Evolutionary conservation across 1,140 invertebrate genomes (phyloP).

Genomic region (Drosophila mayri): DNA sequence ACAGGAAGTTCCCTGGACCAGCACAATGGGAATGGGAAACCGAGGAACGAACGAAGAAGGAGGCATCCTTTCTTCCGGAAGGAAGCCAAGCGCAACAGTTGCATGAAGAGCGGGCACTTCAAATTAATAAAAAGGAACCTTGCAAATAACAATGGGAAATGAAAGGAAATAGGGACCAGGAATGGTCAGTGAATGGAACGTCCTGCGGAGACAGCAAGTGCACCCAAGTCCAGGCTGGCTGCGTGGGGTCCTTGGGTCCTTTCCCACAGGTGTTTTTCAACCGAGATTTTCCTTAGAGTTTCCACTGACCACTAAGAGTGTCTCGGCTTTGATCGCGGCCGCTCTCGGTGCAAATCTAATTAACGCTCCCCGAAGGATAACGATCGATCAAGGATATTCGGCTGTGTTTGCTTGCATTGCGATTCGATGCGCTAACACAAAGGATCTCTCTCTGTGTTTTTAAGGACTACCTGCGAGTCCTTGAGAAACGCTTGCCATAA

Average conservation of each 20-base stretch:
- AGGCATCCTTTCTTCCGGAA: slow-evolving; percentile 45
- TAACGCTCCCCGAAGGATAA: slow-evolving; percentile 56
- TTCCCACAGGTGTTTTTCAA: slow-evolving; percentile 62
- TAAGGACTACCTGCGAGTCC: slow-evolving; percentile 58
- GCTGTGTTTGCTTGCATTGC: slow-evolving; percentile 56
- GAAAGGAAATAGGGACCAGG: slow-evolving; percentile 25
- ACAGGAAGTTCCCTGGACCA: slow-evolving; percentile 61
- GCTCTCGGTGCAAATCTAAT: slow-evolving; percentile 72
- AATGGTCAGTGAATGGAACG: slow-evolving; percentile 70
- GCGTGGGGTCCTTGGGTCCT: slow-evolving; percentile 74
- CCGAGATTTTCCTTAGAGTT: slow-evolving; percentile 51
- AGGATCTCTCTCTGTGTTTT: slow-evolving; percentile 9
- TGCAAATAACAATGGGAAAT: slow-evolving; percentile 61
- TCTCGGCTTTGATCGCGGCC: slow-evolving; percentile 56
- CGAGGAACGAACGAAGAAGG: slow-evolving; percentile 23
- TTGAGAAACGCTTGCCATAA: slow-evolving; percentile 62
- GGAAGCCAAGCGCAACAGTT: slow-evolving; percentile 75
- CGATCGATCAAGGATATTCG: slow-evolving; percentile 42
- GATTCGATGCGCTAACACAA: slow-evolving; percentile 66
- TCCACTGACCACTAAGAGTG: slow-evolving; percentile 48
- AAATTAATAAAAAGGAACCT: slow-evolving; percentile 72
- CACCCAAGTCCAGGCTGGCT: slow-evolving; percentile 49
- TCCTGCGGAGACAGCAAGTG: slow-evolving; percentile 41
- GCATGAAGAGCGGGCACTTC: slow-evolving; percentile 75
- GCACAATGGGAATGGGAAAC: slow-evolving; percentile 22